These are phyloP conservation scores for Trigoniulus corallinus DNA, from an alignment of 1,140 invertebrate genomes.

Conservation along the genomic window DNA sequence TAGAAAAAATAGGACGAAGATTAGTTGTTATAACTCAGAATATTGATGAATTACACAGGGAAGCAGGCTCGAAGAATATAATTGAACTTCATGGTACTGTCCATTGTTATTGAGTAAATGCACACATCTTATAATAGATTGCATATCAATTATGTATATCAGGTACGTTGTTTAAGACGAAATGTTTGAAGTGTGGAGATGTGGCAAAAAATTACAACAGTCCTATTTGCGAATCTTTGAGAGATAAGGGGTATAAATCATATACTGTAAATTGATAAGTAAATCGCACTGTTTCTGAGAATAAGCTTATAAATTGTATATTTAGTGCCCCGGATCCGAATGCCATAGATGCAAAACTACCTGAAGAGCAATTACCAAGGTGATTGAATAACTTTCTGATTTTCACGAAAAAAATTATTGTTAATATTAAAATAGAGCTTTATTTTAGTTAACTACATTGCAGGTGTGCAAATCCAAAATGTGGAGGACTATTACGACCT, in stretches of 20 bases:
- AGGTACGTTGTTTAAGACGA: slow-evolving; percentile 59
- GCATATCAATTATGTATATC: too few species aligned
- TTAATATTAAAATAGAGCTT: too few species aligned
- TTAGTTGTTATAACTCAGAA: slow-evolving; percentile 77
- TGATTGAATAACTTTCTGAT: too few species aligned
- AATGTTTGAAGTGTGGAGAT: slow-evolving; percentile 56
- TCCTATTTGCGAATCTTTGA: slow-evolving; percentile 60
- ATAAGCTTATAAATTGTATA: slow-evolving; percentile 1
- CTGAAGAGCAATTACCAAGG: slow-evolving; percentile 45
- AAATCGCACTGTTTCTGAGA: neutral
- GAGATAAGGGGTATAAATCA: slow-evolving; percentile 35
- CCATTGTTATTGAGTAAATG: too few species aligned
- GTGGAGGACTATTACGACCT: slow-evolving; percentile 56
- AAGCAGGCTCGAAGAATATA: slow-evolving; percentile 61
- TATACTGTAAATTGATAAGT: neutral
- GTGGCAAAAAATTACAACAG: slow-evolving; percentile 49
- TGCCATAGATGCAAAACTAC: slow-evolving; percentile 36
- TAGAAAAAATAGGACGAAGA: slow-evolving; percentile 36
- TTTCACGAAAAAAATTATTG: too few species aligned
- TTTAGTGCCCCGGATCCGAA: slow-evolving; percentile 33
- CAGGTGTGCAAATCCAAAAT: slow-evolving; percentile 40
- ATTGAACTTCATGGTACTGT: slow-evolving; percentile 64
- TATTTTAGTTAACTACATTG: slow-evolving; percentile 2
- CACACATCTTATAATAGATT: too few species aligned
- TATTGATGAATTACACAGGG: slow-evolving; percentile 72